Evolutionary conservation across 2,113 vertebrate genomes (phyloP).

Genomic region (Platichthys stellatus): DNA sequence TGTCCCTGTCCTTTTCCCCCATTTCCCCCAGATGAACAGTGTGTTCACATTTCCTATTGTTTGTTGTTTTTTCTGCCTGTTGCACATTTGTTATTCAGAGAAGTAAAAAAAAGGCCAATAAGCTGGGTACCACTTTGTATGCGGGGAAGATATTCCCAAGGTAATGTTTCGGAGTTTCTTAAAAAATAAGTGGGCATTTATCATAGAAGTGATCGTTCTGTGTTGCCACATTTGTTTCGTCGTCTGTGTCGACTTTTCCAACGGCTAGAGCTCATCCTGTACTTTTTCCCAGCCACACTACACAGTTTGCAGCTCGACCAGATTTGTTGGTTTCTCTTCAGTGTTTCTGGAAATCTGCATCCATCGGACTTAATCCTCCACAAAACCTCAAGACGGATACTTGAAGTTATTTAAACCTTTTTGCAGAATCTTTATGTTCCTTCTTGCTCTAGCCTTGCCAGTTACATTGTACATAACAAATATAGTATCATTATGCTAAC

Average conservation of each 20-base stretch:
- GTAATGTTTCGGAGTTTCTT: slow-evolving; percentile 43
- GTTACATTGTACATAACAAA: slow-evolving; percentile 78
- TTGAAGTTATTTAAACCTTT: slow-evolving; percentile 76
- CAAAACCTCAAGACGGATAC: slow-evolving; percentile 73
- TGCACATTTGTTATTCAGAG: slow-evolving; percentile 61
- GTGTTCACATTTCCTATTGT: slow-evolving; percentile 29
- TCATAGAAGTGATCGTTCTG: slow-evolving; percentile 58
- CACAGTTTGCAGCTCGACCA: slow-evolving; percentile 54
- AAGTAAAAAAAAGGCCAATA: slow-evolving; percentile 45
- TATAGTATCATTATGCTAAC: slow-evolving; percentile 72
- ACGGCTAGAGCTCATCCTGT: slow-evolving; percentile 45
- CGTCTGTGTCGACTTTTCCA: slow-evolving; percentile 45
- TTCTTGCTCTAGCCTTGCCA: slow-evolving; percentile 68
- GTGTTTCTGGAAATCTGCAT: slow-evolving; percentile 51
- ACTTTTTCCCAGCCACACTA: slow-evolving; percentile 41
- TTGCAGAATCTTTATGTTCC: slow-evolving; percentile 56
- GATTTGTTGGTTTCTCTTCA: slow-evolving; percentile 28
- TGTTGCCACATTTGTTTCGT: slow-evolving; percentile 51
- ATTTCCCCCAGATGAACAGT: slow-evolving; percentile 11
- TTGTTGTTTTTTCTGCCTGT: slow-evolving; percentile 44
- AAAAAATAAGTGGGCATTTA: slow-evolving; percentile 61
- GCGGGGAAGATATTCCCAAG: slow-evolving; percentile 31
- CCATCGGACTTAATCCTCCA: slow-evolving; percentile 62
- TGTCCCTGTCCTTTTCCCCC: not conserved
- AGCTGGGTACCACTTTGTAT: slow-evolving; percentile 69